A percentile compares a stretch with the other conserved stretches of the same genome.
phyloP scores from a whole-genome alignment of 2,888 invertebrate genomes.

The Plutella xylostella region DNA sequence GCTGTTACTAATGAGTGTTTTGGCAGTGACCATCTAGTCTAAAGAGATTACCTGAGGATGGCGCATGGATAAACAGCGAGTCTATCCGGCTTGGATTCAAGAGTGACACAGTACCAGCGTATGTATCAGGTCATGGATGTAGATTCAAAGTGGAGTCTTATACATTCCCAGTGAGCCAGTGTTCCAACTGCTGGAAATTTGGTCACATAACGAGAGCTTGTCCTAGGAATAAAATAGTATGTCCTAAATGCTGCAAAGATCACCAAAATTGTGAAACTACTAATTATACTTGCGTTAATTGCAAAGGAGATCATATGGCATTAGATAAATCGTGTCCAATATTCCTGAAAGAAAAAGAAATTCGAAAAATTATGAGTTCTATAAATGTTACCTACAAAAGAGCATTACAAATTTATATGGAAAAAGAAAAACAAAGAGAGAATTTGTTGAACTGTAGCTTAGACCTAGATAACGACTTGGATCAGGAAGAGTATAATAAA shows the following conservation, averaged over 20 bases:
- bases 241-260: background rate
- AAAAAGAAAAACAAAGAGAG: too few species aligned
- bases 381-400: conserved; percentile 16
- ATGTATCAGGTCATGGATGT: background rate
- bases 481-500: too few species aligned
- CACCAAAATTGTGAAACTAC: conserved; percentile 17
- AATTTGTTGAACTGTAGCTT: too few species aligned
- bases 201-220: conserved; percentile 10
- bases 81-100: background rate
- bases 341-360: conserved; percentile 16
- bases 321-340: conserved; percentile 16
- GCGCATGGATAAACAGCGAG: background rate
- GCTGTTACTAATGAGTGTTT: too few species aligned
- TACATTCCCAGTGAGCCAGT: conserved; percentile 18
- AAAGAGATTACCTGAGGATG: conserved; percentile 1
- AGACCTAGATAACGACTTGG: too few species aligned
- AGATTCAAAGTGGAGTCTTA: conserved; percentile 8
- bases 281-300: conserved; percentile 17
- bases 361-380: conserved; percentile 16
- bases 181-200: conserved; percentile 16
- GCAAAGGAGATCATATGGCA: conserved; percentile 18
- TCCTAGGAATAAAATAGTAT: background rate
- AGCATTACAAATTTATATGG: conserved; percentile 10
- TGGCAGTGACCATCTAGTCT: too few species aligned
- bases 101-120: background rate